A percentile compares a stretch with the other conserved stretches of the same genome.
Evolutionary conservation across 2,797 vertebrate genomes (phyloP).

Genomic region (Enoplosus armatus): DNA sequence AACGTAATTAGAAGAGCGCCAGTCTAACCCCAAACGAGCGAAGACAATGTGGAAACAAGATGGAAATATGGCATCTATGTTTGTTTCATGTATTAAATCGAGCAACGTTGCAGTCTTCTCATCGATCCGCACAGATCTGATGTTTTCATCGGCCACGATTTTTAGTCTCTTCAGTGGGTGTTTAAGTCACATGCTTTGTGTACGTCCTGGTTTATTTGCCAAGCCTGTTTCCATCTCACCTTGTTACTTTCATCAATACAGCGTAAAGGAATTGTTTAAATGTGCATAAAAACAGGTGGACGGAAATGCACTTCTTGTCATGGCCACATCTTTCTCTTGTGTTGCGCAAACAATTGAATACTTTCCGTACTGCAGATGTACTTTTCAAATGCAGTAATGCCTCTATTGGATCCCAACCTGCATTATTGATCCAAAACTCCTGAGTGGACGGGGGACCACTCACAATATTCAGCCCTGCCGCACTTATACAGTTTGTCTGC

Average conservation of each 20-base stretch:
- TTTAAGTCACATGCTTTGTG: background rate
- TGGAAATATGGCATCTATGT: background rate
- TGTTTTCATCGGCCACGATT: background rate
- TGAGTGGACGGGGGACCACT: constrained; percentile 36
- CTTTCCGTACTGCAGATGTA: background rate
- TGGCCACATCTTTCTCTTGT: too few species aligned
- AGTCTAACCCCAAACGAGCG: background rate
- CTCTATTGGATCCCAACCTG: constrained; percentile 38
- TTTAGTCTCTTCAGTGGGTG: background rate
- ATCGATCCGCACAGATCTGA: background rate
- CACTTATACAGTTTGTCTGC: constrained; percentile 54
- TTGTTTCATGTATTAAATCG: background rate
- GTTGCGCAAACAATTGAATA: background rate
- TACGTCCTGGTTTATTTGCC: background rate
- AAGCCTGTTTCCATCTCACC: background rate
- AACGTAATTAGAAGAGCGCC: background rate
- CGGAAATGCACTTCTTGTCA: too few species aligned
- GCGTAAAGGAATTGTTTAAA: too few species aligned
- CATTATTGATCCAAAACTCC: constrained; percentile 55
- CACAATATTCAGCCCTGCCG: constrained; percentile 38
- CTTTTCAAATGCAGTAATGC: constrained; percentile 29
- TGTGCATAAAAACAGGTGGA: background rate
- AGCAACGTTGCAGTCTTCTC: background rate
- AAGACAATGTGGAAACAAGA: background rate
- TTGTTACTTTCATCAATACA: background rate